A percentile compares a stretch with the other conserved stretches of the same genome.
Evolutionary conservation across 2,797 vertebrate genomes (phyloP).

Genomic region (Hypotaenidia okinawae): DNA sequence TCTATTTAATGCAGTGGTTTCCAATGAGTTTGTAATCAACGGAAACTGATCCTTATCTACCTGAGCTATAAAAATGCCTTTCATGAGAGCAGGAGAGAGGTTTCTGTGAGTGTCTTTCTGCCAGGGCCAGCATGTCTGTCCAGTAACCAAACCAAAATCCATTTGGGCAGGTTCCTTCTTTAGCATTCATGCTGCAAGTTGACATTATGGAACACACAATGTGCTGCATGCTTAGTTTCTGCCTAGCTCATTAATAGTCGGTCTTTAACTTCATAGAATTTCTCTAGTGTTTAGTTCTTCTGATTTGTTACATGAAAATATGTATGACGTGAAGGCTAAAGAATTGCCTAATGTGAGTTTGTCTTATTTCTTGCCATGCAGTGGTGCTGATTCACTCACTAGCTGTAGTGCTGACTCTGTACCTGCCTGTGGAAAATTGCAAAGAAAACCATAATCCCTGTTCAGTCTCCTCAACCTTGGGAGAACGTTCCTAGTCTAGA

Average conservation of each 20-base stretch:
- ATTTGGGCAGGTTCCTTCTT: neutral
- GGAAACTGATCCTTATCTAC: neutral
- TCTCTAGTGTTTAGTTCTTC: neutral
- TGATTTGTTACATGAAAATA: neutral
- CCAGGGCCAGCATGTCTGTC: neutral
- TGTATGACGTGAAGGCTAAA: neutral
- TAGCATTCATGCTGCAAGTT: neutral
- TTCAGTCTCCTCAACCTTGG: neutral
- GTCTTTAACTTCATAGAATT: neutral
- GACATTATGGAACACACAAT: accelerated
- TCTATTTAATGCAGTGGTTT: neutral
- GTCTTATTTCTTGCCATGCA: neutral
- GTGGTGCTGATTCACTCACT: neutral
- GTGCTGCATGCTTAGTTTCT: accelerated
- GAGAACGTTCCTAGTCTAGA: neutral
- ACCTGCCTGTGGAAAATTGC: neutral
- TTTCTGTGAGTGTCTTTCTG: neutral
- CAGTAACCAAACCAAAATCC: neutral
- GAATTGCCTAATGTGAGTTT: neutral
- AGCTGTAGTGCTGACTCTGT: neutral
- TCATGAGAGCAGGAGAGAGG: neutral
- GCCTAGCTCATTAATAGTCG: neutral
- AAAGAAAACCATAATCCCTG: neutral
- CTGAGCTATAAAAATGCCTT: neutral
- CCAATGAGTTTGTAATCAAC: neutral